Conservation (phyloP, 2,888 invertebrate species). For the Caenorhabditis zanzibari region DNA sequence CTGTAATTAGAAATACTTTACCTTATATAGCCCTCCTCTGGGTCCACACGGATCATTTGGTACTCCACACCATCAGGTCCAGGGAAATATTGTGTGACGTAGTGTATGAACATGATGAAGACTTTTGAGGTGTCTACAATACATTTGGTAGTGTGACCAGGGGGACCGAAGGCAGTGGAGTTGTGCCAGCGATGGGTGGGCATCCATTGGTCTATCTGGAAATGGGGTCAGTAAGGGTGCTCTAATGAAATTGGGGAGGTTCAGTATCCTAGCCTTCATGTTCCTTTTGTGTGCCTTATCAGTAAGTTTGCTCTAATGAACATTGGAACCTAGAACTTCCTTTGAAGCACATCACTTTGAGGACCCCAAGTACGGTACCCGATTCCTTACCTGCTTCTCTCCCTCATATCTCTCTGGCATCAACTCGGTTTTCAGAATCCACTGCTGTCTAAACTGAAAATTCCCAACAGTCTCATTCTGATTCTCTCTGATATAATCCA, state of each 20-base stretch:
- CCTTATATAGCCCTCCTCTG: no score
- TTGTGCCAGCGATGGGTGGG: slow-evolving; percentile 57
- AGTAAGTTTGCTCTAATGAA: no score
- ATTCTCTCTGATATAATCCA: slow-evolving; percentile 34
- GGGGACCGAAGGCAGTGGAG: slow-evolving; percentile 19
- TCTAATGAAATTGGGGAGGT: no score
- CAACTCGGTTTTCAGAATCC: slow-evolving; percentile 25
- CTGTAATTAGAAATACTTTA: no score
- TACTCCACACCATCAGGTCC: no score
- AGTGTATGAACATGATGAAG: slow-evolving; percentile 40
- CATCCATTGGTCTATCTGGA: slow-evolving; percentile 48
- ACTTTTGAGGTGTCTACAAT: slow-evolving; percentile 45
- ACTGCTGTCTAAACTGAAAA: slow-evolving; percentile 32
- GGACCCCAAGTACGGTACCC: no score
- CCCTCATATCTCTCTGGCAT: slow-evolving; percentile 26
- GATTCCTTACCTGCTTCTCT: slow-evolving; percentile 1
- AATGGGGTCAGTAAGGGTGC: neutral
- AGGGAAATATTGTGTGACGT: neutral
- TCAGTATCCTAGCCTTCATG: no score
- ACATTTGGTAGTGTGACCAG: slow-evolving; percentile 55
- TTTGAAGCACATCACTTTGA: no score
- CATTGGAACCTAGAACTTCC: no score
- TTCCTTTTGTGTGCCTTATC: no score
- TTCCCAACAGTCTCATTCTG: slow-evolving; percentile 1
- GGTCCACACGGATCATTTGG: no score